These are phyloP conservation scores for Staurois parvus DNA, from an alignment of 2,797 vertebrate genomes.

Conservation along the genomic window DNA sequence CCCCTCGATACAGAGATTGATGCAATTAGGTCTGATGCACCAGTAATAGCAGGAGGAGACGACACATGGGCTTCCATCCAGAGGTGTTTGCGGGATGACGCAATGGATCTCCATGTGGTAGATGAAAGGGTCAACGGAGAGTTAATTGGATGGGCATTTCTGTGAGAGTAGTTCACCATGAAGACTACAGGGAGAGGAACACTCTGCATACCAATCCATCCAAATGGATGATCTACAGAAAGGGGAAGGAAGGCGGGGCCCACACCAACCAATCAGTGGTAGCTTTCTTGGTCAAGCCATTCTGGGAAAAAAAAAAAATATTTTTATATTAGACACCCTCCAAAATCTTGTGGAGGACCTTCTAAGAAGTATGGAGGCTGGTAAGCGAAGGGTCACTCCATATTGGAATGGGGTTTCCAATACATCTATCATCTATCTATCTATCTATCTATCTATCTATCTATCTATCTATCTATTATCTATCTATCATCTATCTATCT, in stretches of 20 bases:
- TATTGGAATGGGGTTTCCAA: too few species aligned
- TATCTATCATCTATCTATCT: background rate
- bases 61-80: background rate
- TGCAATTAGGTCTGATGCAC: slow-evolving; percentile 37
- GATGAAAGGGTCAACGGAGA: slow-evolving; percentile 30
- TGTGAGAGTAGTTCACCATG: slow-evolving; percentile 16
- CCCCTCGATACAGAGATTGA: slow-evolving; percentile 41
- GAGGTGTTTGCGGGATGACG: slow-evolving; percentile 29
- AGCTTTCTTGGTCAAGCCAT: background rate
- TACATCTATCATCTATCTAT: background rate
- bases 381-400: too few species aligned
- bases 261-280: background rate
- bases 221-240: too few species aligned
- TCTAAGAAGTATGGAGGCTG: too few species aligned
- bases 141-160: slow-evolving; percentile 43
- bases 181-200: too few species aligned
- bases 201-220: slow-evolving; percentile 24
- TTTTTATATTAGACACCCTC: too few species aligned
- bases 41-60: slow-evolving; percentile 25
- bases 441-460: too few species aligned
- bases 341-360: too few species aligned
- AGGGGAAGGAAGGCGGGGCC: too few species aligned
- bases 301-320: too few species aligned
- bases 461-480: too few species aligned
- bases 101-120: slow-evolving; percentile 26